These are phyloP conservation scores for Acanthisitta chloris DNA, from an alignment of 2,113 vertebrate species.

Conservation along the genomic window DNA sequence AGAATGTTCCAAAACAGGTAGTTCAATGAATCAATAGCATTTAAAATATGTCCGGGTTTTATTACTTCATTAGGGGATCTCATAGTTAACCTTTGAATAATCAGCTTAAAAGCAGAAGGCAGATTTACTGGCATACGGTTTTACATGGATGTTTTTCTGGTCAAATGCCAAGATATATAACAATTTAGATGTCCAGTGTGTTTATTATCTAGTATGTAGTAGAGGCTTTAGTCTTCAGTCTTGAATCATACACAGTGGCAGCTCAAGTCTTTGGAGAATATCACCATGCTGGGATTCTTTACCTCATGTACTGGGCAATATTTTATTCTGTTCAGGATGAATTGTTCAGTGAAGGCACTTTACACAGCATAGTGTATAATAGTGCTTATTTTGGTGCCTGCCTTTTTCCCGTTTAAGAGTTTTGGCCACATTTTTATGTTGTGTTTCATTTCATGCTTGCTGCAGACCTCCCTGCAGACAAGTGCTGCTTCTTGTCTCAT, in stretches of 20 bases:
- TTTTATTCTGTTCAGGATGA: not conserved
- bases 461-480: not conserved
- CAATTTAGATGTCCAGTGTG: not conserved
- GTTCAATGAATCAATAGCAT: not conserved
- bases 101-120: slow-evolving; percentile 56
- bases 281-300: not conserved
- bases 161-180: slow-evolving; percentile 23
- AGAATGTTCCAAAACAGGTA: not conserved
- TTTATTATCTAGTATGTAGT: not conserved
- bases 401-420: not conserved
- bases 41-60: slow-evolving; percentile 20
- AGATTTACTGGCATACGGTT: slow-evolving; percentile 51
- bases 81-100: slow-evolving; percentile 55
- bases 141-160: slow-evolving; percentile 1
- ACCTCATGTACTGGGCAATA: not conserved
- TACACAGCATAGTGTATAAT: not conserved
- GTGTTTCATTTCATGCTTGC: slow-evolving; percentile 14
- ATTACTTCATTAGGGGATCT: slow-evolving; percentile 48
- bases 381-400: slow-evolving; percentile 19
- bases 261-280: not conserved
- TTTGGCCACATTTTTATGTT: not conserved
- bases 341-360: not conserved
- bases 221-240: not conserved
- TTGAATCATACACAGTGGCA: not conserved
- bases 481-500: slow-evolving; percentile 10